Conservation (phyloP, 2,797 vertebrate genomes). For the Xiphorhynchus erythropygius region DNA sequence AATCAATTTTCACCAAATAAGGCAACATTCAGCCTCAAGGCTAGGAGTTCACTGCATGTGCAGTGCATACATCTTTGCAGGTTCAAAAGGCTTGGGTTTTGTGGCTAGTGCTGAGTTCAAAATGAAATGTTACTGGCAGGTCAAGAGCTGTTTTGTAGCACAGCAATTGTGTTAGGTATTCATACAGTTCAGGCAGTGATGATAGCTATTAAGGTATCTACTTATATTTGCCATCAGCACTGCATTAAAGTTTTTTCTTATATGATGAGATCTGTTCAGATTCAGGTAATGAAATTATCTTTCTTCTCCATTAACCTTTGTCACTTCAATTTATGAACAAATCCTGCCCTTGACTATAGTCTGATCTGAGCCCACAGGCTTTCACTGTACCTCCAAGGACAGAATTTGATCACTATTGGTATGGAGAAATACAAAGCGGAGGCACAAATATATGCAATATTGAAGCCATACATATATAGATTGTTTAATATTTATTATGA, state of each 20-base stretch:
- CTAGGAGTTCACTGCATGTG: neutral
- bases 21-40: neutral
- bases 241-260: neutral
- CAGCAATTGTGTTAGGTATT: neutral
- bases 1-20: slow-evolving; percentile 56
- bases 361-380: neutral
- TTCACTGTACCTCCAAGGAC: neutral
- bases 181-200: neutral
- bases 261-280: neutral
- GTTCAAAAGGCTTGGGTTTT: neutral
- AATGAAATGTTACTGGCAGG: neutral
- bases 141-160: slow-evolving; percentile 21
- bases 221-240: neutral
- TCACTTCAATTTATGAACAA: neutral
- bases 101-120: neutral
- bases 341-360: neutral
- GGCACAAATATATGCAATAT: neutral
- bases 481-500: neutral
- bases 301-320: slow-evolving; percentile 16
- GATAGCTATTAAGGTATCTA: neutral
- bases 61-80: neutral
- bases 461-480: neutral
- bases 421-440: neutral
- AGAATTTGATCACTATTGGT: neutral
- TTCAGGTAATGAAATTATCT: slow-evolving; percentile 27